phyloP scores from a whole-genome alignment of 2,888 invertebrate genomes.

The Drosophila maculinotata region DNA sequence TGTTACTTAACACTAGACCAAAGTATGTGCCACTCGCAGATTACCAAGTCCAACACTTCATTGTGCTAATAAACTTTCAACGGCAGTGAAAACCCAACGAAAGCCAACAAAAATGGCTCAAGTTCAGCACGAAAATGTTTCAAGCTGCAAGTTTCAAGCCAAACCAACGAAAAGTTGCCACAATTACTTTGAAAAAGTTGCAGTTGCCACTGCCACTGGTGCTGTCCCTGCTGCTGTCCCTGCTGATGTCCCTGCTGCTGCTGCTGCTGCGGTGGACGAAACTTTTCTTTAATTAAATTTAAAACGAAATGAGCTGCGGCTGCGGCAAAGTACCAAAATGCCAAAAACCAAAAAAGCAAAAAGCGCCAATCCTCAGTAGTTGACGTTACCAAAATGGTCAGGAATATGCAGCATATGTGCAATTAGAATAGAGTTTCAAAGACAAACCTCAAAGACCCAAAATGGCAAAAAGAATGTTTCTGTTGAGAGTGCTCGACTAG shows the following conservation, averaged over 20 bases:
- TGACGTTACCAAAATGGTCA: slow-evolving; percentile 36
- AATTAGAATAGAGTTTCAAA: neutral
- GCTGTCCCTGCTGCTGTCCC: slow-evolving; percentile 1
- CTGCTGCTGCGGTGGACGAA: slow-evolving; percentile 42
- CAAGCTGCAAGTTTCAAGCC: slow-evolving; percentile 46
- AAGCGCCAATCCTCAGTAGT: slow-evolving; percentile 24
- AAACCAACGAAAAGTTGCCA: slow-evolving; percentile 69
- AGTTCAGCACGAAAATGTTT: slow-evolving; percentile 30
- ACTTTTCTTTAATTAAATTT: slow-evolving; percentile 80
- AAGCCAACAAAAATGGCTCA: slow-evolving; percentile 42
- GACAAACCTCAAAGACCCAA: neutral
- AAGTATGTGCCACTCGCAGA: slow-evolving; percentile 28
- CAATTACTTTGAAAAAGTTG: slow-evolving; percentile 78
- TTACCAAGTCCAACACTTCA: slow-evolving; percentile 60
- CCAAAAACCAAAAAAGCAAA: slow-evolving; percentile 23
- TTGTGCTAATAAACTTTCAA: slow-evolving; percentile 70
- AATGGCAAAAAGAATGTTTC: neutral
- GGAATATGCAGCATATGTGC: neutral
- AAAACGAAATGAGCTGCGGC: slow-evolving; percentile 72
- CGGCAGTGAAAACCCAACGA: slow-evolving; percentile 16
- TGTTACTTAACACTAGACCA: slow-evolving; percentile 12
- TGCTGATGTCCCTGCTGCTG: slow-evolving; percentile 1
- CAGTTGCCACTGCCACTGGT: slow-evolving; percentile 37
- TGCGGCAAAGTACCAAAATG: slow-evolving; percentile 15
- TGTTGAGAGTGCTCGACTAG: neutral